Evolutionary conservation across 2,113 vertebrate genomes (phyloP).

Genomic region (Myrmecobius fasciatus): DNA sequence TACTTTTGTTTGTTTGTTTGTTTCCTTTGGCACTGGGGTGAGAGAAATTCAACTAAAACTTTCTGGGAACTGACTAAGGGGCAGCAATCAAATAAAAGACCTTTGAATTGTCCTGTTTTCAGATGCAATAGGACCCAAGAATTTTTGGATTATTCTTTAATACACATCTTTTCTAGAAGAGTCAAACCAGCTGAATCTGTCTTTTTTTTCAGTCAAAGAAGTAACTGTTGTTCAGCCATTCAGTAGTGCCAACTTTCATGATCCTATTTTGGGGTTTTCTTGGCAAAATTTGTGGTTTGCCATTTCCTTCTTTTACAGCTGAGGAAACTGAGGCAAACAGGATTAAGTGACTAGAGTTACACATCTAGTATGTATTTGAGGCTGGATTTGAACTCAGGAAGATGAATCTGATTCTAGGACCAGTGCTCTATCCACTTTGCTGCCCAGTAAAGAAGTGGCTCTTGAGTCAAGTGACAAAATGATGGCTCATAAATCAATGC

Average conservation of each 20-base stretch:
- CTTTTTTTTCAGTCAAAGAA: background rate
- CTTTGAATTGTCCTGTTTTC: background rate
- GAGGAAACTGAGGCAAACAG: background rate
- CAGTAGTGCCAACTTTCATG: background rate
- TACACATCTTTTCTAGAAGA: background rate
- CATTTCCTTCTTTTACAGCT: background rate
- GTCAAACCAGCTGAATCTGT: background rate
- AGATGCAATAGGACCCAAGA: background rate
- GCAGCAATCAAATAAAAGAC: background rate
- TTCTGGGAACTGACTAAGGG: background rate
- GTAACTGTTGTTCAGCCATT: background rate
- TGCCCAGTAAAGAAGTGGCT: background rate
- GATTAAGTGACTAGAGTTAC: background rate
- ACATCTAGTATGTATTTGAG: background rate
- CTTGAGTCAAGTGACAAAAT: background rate
- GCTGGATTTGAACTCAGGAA: background rate
- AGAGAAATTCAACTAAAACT: background rate
- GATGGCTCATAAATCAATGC: too few relatives aligned
- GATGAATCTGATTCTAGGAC: background rate
- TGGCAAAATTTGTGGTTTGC: background rate
- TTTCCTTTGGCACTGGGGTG: too few relatives aligned
- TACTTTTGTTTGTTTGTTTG: background rate
- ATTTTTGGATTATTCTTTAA: background rate
- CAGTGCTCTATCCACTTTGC: background rate
- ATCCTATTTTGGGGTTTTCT: background rate